Evolutionary conservation across 2,888 invertebrate genomes (phyloP), one percentile per base, ranked within the genome.

Genomic region (Aromia moschata): DNA sequence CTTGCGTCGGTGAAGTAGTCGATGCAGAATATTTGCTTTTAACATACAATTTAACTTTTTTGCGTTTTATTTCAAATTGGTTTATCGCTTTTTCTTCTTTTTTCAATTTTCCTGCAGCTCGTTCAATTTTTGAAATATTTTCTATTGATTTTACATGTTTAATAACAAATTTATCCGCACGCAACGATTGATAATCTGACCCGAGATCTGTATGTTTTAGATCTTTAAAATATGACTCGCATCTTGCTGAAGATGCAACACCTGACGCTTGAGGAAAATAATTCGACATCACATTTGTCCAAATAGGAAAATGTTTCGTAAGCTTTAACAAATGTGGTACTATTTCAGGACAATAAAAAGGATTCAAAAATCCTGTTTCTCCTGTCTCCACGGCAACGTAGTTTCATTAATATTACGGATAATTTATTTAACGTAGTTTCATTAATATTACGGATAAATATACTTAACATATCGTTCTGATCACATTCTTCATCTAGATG

Each of bases 181-280:
- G 43, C n/a, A 43, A 43, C 7, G 43, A 16, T 14, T 43, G 43
- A 14, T 43, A 43, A 43, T 16, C 43, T 14, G 43, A 5, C n/a
- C 43, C 38, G 12, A 37, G 14, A 43, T 17, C 43, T 7, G 43
- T 14, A 14, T 43, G 43, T 43, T 43, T 43, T 12, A 47, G 36
- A 1, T 47, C 47, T 25, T 33, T 25, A 46, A 25, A 46, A 33
- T 46, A 46, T 5, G 25, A 17, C 11, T 46, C 47, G 12, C 31
- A 11, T 33, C 47, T 25, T 12, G 47, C 31, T 7, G 47, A 12
- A 5, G 25, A 25, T 5, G 25, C 25, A 5, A 25, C 25, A 5
- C 9, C 9, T 5, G 25, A 25, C 9, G 25, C 4, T 9, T 5
- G 9, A 4, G 25, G 25, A 25, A 25, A 25, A 25, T 25, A 25